These are phyloP conservation scores for Erpetoichthys calabaricus DNA, from an alignment of 2,797 vertebrate species.

Conservation along the genomic window DNA sequence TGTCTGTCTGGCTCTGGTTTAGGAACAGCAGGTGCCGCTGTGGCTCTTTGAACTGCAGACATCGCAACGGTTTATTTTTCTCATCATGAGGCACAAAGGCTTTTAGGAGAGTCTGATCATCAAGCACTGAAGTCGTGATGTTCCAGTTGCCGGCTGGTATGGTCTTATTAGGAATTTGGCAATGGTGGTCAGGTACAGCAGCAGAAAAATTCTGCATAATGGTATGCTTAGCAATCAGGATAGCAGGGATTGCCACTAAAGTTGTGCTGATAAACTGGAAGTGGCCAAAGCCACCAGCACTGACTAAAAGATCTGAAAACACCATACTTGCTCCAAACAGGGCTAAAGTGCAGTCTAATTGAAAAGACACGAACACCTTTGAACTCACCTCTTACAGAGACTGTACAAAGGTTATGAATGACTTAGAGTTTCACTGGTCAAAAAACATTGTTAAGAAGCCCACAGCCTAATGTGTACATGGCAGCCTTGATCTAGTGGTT, in stretches of 20 bases:
- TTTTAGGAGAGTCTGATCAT: slow-evolving; percentile 15
- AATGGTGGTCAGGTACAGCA: slow-evolving; percentile 34
- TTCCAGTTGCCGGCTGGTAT: not conserved
- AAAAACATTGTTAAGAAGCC: too few species aligned
- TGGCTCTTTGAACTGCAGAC: slow-evolving; percentile 20
- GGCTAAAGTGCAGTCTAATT: too few species aligned
- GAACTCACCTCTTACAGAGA: too few species aligned
- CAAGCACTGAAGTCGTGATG: slow-evolving; percentile 16
- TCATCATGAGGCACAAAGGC: slow-evolving; percentile 19
- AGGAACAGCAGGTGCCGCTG: slow-evolving; percentile 8
- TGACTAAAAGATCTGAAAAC: slow-evolving; percentile 35
- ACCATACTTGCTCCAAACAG: slow-evolving; percentile 9
- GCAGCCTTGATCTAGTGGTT: too few species aligned
- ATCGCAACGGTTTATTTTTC: slow-evolving; percentile 14
- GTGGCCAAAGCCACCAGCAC: slow-evolving; percentile 30
- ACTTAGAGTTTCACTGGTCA: too few species aligned
- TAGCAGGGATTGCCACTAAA: slow-evolving; percentile 26
- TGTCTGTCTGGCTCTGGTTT: slow-evolving; percentile 12
- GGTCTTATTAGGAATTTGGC: slow-evolving; percentile 15
- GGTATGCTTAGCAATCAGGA: slow-evolving; percentile 46
- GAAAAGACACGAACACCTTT: too few species aligned
- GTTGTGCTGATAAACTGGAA: slow-evolving; percentile 30
- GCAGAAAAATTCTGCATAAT: slow-evolving; percentile 50
- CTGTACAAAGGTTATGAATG: too few species aligned
- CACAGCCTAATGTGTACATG: too few species aligned